A percentile compares a stretch with the other conserved stretches of the same genome.
Conservation (phyloP, 2,797 vertebrate species). For the Esox lucius region DNA sequence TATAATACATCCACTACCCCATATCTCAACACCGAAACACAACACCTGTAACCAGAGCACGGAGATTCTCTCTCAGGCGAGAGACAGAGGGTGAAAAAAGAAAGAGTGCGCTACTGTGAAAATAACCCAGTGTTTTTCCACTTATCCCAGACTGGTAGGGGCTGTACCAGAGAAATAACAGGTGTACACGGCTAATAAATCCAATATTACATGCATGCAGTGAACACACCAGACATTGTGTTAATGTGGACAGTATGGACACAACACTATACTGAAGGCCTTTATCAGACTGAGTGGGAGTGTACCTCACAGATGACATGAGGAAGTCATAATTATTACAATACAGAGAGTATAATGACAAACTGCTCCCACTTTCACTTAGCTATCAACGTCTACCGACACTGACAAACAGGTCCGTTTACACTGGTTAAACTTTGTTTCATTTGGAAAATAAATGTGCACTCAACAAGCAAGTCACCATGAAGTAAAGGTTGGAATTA, state of each 20-base stretch:
- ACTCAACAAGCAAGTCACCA: background rate
- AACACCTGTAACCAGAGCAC: constrained; percentile 25
- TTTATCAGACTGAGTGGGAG: background rate
- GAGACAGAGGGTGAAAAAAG: background rate
- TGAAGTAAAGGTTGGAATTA: background rate
- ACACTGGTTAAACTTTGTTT: background rate
- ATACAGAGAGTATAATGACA: constrained; percentile 59
- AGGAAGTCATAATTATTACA: constrained; percentile 51
- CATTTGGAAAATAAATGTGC: background rate
- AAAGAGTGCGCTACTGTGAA: background rate
- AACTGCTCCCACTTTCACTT: constrained; percentile 55
- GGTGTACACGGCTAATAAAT: background rate
- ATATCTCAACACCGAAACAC: constrained; percentile 5
- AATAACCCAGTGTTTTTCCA: background rate
- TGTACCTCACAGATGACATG: constrained; percentile 32
- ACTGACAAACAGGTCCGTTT: constrained; percentile 9
- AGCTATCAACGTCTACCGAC: constrained; percentile 36
- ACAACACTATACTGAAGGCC: background rate
- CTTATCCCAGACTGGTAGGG: too few relatives aligned
- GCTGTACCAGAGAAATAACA: background rate
- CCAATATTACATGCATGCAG: background rate
- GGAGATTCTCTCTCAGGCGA: constrained; percentile 8
- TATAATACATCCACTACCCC: constrained; percentile 13
- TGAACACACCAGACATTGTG: background rate
- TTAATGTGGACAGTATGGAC: background rate